These are phyloP conservation scores for Orthosia incerta DNA, from an alignment of 2,888 invertebrate genomes.

Conservation along the genomic window DNA sequence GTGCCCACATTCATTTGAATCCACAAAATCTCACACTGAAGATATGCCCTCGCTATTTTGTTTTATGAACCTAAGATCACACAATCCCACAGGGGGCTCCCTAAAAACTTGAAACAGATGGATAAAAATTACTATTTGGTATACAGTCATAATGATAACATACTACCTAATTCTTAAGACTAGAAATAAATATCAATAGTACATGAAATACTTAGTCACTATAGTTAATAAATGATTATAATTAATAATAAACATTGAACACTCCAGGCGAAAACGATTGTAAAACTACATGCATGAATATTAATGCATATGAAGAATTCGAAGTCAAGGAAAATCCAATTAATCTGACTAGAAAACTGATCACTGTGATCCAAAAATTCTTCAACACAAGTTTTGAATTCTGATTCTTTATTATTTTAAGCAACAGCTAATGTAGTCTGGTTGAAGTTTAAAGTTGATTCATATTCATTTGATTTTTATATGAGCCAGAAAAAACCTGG, in stretches of 20 bases:
- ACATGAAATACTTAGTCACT: slow-evolving; percentile 58
- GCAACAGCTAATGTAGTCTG: background rate
- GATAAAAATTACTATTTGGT: slow-evolving; percentile 55
- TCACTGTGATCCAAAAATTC: background rate
- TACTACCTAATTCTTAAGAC: slow-evolving; percentile 55
- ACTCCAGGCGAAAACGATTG: slow-evolving; percentile 74
- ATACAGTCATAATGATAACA: slow-evolving; percentile 58
- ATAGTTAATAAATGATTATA: slow-evolving; percentile 48
- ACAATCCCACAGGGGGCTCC: slow-evolving; percentile 41
- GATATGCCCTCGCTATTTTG: background rate
- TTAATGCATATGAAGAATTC: slow-evolving; percentile 35
- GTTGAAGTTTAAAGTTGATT: slow-evolving; percentile 6
- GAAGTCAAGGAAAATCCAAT: slow-evolving; percentile 27
- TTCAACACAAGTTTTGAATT: background rate
- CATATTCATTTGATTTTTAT: background rate
- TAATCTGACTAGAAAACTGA: slow-evolving; percentile 3
- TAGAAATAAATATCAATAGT: slow-evolving; percentile 58
- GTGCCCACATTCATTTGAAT: background rate
- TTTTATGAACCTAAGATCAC: slow-evolving; percentile 22
- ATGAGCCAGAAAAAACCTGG: slow-evolving; percentile 17
- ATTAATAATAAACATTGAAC: slow-evolving; percentile 74
- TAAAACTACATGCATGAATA: slow-evolving; percentile 63
- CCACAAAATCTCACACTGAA: slow-evolving; percentile 5
- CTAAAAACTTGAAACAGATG: slow-evolving; percentile 29
- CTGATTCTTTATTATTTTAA: background rate